Base-by-base conservation (phyloP, 2,888 invertebrate genomes). In the Schizotus pectinicornis region DNA sequence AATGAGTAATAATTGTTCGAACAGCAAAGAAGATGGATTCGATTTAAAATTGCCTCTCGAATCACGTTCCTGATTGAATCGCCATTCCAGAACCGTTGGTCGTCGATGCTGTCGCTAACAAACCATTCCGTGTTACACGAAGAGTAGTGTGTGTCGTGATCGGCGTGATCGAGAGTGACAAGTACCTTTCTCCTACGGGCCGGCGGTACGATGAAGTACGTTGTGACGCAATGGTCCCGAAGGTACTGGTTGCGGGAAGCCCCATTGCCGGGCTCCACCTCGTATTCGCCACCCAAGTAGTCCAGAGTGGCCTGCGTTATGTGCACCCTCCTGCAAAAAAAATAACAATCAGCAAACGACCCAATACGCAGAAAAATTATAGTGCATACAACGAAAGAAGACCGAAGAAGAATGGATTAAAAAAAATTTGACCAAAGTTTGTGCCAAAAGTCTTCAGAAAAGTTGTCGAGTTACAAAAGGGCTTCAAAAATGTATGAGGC, bases 131-230 rank as follows among this genome's bases (percentile, higher is more conserved):
- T 32, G 11, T 9, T 9, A 32, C 9, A 31, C 31, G 43, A 43
- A 43, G 14, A 42, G 32, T 22, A 32, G n/a, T 22, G 30, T 47
- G 22, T 47, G 14, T 47, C 32, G 48, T 32, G 38, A 43, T 38
- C 38, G 8, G 37, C 39, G 39, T 53, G 37, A 32, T 42, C 32
- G 12, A 12, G 39, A 50, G 9, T 42, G 32, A 54, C 34, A 47
- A 79, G 78, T 82, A 92, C 93, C 86, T 93, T 93, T 82, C 93
- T 85, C 63, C 93, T 83, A 67, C 92, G 85, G 31, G 90, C 88
- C 12, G 94, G 92, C 41, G 95, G 94, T 59, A 94, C 89, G 73
- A 95, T 93, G 78, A 95, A 93, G 81, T 90, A 95, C 0, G 94
- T 94, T 65, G 90, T 89, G 64, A 91, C 88, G 63, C 91, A 90